These are phyloP conservation scores for Colletes gigas DNA, from an alignment of 1,140 invertebrate genomes.

Conservation along the genomic window DNA sequence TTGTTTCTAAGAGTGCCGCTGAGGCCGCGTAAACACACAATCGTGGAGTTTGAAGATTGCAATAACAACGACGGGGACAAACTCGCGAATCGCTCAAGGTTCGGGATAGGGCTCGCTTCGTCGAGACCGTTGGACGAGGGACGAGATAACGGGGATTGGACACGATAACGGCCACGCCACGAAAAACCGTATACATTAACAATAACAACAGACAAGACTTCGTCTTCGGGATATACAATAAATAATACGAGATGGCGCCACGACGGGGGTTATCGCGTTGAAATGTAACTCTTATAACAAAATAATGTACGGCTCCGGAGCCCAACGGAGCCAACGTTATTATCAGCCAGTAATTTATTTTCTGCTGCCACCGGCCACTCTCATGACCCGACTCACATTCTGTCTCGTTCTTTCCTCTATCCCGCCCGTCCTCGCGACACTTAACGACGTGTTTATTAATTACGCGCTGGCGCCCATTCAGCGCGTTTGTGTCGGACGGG, in stretches of 20 bases:
- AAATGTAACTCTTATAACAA: constrained; percentile 69
- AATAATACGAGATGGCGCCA: constrained; percentile 71
- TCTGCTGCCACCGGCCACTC: constrained; percentile 47
- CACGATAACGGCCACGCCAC: constrained; percentile 37
- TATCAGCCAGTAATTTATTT: constrained; percentile 71
- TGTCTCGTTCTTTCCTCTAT: constrained; percentile 28
- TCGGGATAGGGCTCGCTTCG: background rate
- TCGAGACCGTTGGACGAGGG: background rate
- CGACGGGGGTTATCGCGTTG: constrained; percentile 70
- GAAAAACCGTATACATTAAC: constrained; percentile 41
- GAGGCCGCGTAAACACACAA: background rate
- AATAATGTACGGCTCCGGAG: constrained; percentile 56
- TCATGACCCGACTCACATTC: constrained; percentile 43
- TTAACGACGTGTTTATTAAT: constrained; percentile 67
- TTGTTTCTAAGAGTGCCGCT: background rate
- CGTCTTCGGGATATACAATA: constrained; percentile 51
- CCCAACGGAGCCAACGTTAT: constrained; percentile 59
- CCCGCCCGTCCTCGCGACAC: constrained; percentile 42
- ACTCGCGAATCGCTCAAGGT: background rate
- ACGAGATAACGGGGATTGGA: constrained; percentile 52
- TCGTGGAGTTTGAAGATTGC: background rate
- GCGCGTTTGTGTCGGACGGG: constrained; percentile 39
- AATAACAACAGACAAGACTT: constrained; percentile 54
- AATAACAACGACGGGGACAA: constrained; percentile 1
- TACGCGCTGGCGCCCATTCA: constrained; percentile 55